Evolutionary conservation across 2,797 vertebrate genomes (phyloP).

Genomic region (Notolepis coatsorum): DNA sequence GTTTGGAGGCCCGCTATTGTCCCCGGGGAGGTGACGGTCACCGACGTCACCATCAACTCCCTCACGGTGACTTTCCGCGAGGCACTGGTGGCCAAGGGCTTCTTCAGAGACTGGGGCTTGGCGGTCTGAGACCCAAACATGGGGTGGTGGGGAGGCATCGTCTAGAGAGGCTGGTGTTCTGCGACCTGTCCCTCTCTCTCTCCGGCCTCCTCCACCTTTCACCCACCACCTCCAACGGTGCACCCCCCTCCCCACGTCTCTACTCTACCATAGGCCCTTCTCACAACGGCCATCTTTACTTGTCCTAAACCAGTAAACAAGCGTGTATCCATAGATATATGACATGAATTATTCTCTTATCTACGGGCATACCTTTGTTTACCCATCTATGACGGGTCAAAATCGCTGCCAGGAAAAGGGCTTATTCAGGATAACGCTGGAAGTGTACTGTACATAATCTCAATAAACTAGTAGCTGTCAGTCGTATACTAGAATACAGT

Average conservation of each 20-base stretch:
- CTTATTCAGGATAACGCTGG: no score
- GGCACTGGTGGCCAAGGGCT: slow-evolving; percentile 91
- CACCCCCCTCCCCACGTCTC: slow-evolving; percentile 49
- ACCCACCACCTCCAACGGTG: slow-evolving; percentile 21
- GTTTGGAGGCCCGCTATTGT: slow-evolving; percentile 66
- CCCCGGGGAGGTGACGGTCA: slow-evolving; percentile 91
- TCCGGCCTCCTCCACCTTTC: neutral
- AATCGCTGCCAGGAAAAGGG: no score
- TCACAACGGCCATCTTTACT: no score
- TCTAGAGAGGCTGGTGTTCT: slow-evolving; percentile 1
- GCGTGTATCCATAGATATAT: no score
- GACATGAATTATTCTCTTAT: no score
- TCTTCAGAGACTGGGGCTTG: slow-evolving; percentile 90
- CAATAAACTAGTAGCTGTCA: slow-evolving; percentile 11
- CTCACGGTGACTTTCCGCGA: slow-evolving; percentile 97
- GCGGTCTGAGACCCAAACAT: slow-evolving; percentile 65
- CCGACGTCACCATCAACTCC: slow-evolving; percentile 97
- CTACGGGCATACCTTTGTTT: no score
- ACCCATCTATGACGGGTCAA: no score
- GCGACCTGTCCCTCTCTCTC: slow-evolving; percentile 5
- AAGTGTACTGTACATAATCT: slow-evolving; percentile 45
- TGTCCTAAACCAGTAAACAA: no score
- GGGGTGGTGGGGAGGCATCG: slow-evolving; percentile 1
- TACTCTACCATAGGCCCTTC: no score
- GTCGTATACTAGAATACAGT: slow-evolving; percentile 40